Conservation (phyloP, 2,888 invertebrate species). For the Sesia bembeciformis region DNA sequence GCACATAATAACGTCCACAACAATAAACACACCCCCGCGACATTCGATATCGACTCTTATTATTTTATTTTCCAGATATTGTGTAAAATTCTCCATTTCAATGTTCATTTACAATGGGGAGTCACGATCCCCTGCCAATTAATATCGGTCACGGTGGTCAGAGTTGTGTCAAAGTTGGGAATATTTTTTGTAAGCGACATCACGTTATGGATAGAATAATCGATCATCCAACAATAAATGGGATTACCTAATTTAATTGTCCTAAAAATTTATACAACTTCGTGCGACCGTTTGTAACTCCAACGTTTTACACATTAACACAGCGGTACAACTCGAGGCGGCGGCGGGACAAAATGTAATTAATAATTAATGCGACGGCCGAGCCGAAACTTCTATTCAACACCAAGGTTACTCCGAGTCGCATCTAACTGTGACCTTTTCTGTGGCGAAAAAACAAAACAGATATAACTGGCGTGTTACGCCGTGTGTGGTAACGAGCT, state of each 20-base stretch:
- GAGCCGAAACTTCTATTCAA: slow-evolving; percentile 40
- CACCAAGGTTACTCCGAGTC: slow-evolving; percentile 42
- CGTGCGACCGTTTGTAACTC: slow-evolving; percentile 13
- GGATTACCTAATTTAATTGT: neutral
- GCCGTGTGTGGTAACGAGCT: slow-evolving; percentile 69
- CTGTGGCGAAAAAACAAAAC: slow-evolving; percentile 61
- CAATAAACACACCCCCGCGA: slow-evolving; percentile 51
- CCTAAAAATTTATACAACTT: neutral
- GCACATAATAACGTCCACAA: slow-evolving; percentile 13
- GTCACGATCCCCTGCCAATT: slow-evolving; percentile 67
- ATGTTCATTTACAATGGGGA: slow-evolving; percentile 25
- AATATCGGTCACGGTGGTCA: slow-evolving; percentile 67
- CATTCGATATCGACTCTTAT: slow-evolving; percentile 44
- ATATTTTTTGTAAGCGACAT: slow-evolving; percentile 39
- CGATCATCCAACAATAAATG: slow-evolving; percentile 17
- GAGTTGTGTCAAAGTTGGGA: slow-evolving; percentile 51
- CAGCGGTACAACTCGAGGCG: slow-evolving; percentile 21
- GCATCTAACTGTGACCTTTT: slow-evolving; percentile 42
- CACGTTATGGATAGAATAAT: slow-evolving; percentile 30
- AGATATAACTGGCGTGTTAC: slow-evolving; percentile 52
- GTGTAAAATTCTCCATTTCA: slow-evolving; percentile 51
- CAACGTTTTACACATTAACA: slow-evolving; percentile 9
- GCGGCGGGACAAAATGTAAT: slow-evolving; percentile 33
- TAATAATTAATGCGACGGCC: slow-evolving; percentile 54
- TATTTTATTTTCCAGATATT: slow-evolving; percentile 47